Percentiles rank a stretch among this genome's conserved stretches.
These are phyloP conservation scores for Cichlasoma orientale DNA, from an alignment of 2,797 vertebrate genomes.

Conservation along the genomic window DNA sequence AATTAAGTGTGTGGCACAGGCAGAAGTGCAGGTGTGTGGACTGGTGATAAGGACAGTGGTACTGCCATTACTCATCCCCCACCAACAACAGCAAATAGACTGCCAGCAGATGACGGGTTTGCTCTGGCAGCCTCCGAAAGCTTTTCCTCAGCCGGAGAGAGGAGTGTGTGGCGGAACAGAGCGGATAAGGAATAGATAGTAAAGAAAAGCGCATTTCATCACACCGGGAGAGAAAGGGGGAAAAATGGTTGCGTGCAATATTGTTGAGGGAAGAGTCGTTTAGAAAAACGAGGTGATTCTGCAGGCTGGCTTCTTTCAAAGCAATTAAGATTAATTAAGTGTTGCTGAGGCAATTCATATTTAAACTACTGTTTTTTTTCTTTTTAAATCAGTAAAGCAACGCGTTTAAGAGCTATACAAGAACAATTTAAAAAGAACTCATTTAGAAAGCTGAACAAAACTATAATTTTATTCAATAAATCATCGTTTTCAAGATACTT, in stretches of 20 bases:
- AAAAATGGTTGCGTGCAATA: slow-evolving; percentile 68
- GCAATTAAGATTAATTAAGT: slow-evolving; percentile 84
- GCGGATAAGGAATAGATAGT: slow-evolving; percentile 79
- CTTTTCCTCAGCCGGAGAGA: slow-evolving; percentile 67
- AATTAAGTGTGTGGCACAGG: slow-evolving; percentile 86
- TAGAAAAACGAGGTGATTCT: slow-evolving; percentile 71
- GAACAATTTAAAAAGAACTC: slow-evolving; percentile 57
- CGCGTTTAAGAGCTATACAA: slow-evolving; percentile 56
- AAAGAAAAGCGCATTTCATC: slow-evolving; percentile 77
- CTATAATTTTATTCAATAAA: slow-evolving; percentile 46
- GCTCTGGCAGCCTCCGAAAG: slow-evolving; percentile 80
- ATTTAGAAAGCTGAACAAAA: slow-evolving; percentile 55
- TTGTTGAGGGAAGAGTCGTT: slow-evolving; percentile 69
- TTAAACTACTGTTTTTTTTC: slow-evolving; percentile 72
- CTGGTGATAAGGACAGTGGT: slow-evolving; percentile 80
- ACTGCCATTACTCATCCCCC: slow-evolving; percentile 84
- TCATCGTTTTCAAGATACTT: slow-evolving; percentile 49
- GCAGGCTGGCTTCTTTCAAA: slow-evolving; percentile 68
- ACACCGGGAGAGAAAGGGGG: slow-evolving; percentile 58
- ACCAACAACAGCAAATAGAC: slow-evolving; percentile 80
- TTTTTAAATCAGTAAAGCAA: slow-evolving; percentile 57
- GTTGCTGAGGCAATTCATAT: slow-evolving; percentile 73
- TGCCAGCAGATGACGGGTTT: slow-evolving; percentile 78
- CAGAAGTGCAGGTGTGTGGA: slow-evolving; percentile 86
- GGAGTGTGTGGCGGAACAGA: slow-evolving; percentile 71